A percentile compares a stretch with the other conserved stretches of the same genome.
Evolutionary conservation across 2,113 vertebrate genomes (phyloP).

Genomic region (Ascaphus truei): DNA sequence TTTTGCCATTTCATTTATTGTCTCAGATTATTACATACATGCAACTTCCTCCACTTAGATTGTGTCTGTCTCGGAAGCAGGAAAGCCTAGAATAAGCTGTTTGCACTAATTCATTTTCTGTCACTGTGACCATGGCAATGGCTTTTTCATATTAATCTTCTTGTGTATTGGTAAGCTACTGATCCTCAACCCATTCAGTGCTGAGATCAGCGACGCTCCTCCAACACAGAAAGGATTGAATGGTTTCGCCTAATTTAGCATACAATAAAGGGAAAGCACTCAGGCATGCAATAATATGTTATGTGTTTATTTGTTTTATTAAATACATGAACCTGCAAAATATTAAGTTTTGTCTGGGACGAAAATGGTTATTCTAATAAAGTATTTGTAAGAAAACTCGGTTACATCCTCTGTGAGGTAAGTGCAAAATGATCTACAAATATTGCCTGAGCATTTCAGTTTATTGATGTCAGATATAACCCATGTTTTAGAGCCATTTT

Average conservation of each 20-base stretch:
- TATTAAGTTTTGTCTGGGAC: no score
- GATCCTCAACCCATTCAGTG: constrained; percentile 5
- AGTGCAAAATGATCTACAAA: neutral
- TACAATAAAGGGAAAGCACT: neutral
- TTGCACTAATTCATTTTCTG: neutral
- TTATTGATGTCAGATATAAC: neutral
- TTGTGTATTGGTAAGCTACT: neutral
- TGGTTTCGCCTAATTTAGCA: neutral
- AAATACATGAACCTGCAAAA: no score
- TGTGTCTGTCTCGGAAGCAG: neutral
- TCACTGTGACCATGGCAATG: constrained; percentile 13
- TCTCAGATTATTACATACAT: neutral
- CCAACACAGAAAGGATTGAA: neutral
- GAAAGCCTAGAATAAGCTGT: neutral
- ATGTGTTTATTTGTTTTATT: no score
- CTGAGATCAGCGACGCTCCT: no score
- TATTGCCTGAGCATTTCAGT: neutral
- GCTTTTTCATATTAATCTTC: constrained; percentile 10
- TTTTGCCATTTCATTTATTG: constrained; percentile 1
- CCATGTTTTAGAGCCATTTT: neutral
- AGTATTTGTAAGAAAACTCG: neutral
- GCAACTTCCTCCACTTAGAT: neutral
- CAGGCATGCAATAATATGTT: no score
- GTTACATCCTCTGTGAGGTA: neutral
- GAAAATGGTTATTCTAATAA: no score